A percentile compares a stretch with the other conserved stretches of the same genome.
phyloP scores from a whole-genome alignment of 1,140 invertebrate genomes.

The Bombus pyrosoma region DNA sequence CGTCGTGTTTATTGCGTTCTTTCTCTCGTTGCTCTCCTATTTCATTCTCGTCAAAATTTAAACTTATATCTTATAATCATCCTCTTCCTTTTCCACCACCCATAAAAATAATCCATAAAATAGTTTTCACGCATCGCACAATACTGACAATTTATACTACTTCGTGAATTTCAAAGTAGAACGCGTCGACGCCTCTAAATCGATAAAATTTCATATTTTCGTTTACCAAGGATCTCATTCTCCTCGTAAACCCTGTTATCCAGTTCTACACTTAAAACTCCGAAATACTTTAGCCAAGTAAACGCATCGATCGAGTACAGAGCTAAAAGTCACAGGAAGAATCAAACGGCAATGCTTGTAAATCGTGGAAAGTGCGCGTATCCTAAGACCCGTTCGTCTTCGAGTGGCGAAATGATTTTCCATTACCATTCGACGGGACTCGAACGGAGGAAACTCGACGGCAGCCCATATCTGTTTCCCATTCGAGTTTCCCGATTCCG shows the following conservation, averaged over 20 bases:
- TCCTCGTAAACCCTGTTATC: background rate
- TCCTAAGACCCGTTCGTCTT: background rate
- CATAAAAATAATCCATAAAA: too few species aligned
- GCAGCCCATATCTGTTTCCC: slow-evolving; percentile 30
- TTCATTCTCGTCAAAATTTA: too few species aligned
- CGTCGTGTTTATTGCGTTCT: background rate
- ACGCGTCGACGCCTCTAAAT: background rate
- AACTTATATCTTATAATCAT: too few species aligned
- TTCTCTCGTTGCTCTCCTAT: too few species aligned
- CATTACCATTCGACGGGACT: background rate
- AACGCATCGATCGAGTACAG: background rate
- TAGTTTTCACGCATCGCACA: too few species aligned
- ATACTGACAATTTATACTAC: too few species aligned
- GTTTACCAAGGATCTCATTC: background rate
- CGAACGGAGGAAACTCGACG: background rate
- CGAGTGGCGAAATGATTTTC: slow-evolving; percentile 2
- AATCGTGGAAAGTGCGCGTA: background rate
- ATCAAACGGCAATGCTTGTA: background rate
- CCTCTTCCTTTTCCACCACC: too few species aligned
- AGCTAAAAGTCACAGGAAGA: background rate
- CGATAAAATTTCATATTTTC: slow-evolving; percentile 1
- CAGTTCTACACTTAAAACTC: background rate
- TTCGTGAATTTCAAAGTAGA: too few species aligned
- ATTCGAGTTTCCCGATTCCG: slow-evolving; percentile 21
- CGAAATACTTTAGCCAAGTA: background rate